Evolutionary conservation across 2,888 invertebrate species (phyloP).

Genomic region (Barypeithes pellucidus): DNA sequence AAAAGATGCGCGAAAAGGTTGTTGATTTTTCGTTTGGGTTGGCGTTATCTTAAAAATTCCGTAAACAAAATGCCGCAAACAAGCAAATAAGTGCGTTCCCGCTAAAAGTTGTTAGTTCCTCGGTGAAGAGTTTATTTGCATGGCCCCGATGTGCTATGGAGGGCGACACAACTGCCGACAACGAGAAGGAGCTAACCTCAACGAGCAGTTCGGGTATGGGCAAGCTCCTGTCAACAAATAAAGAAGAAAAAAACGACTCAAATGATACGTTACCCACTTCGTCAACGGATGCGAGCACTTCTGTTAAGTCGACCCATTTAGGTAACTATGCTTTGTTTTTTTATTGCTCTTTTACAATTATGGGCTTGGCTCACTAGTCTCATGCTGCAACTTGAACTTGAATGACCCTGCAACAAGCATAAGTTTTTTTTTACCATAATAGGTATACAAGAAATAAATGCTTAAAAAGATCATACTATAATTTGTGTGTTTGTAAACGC

Average conservation of each 20-base stretch:
- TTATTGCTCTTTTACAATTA: slow-evolving; percentile 23
- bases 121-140: slow-evolving; percentile 18
- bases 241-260: slow-evolving; percentile 64
- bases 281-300: slow-evolving; percentile 65
- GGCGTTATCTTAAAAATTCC: slow-evolving; percentile 49
- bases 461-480: neutral
- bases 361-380: slow-evolving; percentile 33
- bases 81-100: slow-evolving; percentile 9
- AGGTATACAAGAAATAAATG: neutral
- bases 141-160: slow-evolving; percentile 53
- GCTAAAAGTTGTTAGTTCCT: slow-evolving; percentile 20
- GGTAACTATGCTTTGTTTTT: slow-evolving; percentile 51
- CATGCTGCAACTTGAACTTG: slow-evolving; percentile 46
- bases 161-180: slow-evolving; percentile 55
- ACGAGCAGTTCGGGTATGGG: slow-evolving; percentile 60
- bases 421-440: slow-evolving; percentile 26
- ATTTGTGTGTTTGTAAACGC: neutral
- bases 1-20: slow-evolving; percentile 42
- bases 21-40: slow-evolving; percentile 50
- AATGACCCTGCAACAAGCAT: slow-evolving; percentile 41
- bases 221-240: slow-evolving; percentile 64
- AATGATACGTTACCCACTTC: slow-evolving; percentile 67
- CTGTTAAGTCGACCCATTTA: slow-evolving; percentile 56
- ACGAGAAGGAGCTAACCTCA: slow-evolving; percentile 65
- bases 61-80: slow-evolving; percentile 54